Evolutionary conservation across 2,113 vertebrate species (phyloP).

Genomic region (Parus major): DNA sequence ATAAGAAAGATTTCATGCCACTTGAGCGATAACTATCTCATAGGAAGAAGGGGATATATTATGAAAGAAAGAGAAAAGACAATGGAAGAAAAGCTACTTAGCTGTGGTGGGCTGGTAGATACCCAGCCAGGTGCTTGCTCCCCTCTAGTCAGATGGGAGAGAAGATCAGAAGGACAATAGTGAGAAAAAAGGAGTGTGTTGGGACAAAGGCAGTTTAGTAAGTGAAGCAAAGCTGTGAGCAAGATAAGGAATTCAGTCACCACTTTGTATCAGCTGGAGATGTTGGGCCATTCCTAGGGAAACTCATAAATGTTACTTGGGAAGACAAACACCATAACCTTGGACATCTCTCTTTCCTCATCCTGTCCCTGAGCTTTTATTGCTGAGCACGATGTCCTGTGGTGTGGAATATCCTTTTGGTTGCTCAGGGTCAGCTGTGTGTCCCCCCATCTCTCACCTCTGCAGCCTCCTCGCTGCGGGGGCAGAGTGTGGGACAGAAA

Average conservation of each 20-base stretch:
- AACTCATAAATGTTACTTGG: not conserved
- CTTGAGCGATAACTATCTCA: accelerated
- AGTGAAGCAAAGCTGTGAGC: not conserved
- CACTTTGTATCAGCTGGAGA: not conserved
- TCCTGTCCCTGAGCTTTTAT: not conserved
- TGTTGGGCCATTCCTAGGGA: not conserved
- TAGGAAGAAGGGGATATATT: not conserved
- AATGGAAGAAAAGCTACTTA: not conserved
- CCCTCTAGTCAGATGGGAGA: not conserved
- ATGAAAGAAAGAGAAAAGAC: not conserved
- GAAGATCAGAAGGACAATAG: not conserved
- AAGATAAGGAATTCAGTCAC: not conserved
- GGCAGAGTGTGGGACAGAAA: not conserved
- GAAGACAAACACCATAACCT: not conserved
- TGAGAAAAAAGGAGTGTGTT: not conserved
- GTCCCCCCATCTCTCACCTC: not conserved
- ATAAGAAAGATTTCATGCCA: not conserved
- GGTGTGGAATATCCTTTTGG: not conserved
- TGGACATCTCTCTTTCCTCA: not conserved
- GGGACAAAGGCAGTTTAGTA: not conserved
- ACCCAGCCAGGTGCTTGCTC: accelerated
- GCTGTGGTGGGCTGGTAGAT: not conserved
- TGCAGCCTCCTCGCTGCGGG: accelerated
- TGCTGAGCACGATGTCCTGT: not conserved
- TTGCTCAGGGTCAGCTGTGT: not conserved